phyloP scores from a whole-genome alignment of 2,888 invertebrate genomes.

The Artemia sinica region DNA sequence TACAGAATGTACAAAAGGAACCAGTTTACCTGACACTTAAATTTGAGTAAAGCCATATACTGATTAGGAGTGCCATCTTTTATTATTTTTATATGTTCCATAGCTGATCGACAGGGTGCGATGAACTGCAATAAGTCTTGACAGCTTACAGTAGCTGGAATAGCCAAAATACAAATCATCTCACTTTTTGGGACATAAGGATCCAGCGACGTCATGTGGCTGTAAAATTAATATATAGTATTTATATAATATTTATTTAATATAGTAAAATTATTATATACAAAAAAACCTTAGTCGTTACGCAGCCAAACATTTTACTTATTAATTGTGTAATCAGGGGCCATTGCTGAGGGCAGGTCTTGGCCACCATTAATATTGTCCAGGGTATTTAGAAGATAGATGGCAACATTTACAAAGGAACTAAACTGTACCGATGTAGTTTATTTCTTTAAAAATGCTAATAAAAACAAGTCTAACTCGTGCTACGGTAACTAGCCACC shows the following conservation, averaged over 20 bases:
- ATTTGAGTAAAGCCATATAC: constrained; percentile 91
- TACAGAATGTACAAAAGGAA: too few relatives aligned
- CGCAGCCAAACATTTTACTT: background rate
- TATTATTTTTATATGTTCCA: constrained; percentile 77
- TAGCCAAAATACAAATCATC: constrained; percentile 68
- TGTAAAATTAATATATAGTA: constrained; percentile 31
- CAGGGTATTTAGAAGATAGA: too few relatives aligned
- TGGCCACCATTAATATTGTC: too few relatives aligned
- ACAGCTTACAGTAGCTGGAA: constrained; percentile 76
- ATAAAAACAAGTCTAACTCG: too few relatives aligned
- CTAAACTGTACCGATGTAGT: too few relatives aligned
- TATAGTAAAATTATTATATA: constrained; percentile 19
- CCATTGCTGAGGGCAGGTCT: too few relatives aligned
- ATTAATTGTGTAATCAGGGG: background rate
- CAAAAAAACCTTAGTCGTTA: background rate
- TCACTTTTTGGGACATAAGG: constrained; percentile 51
- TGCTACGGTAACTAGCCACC: too few relatives aligned
- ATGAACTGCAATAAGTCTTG: constrained; percentile 84
- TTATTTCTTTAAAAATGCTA: too few relatives aligned
- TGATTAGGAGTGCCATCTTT: constrained; percentile 75
- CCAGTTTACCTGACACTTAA: constrained; percentile 36
- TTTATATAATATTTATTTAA: constrained; percentile 18
- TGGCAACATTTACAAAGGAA: too few relatives aligned
- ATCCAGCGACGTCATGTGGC: constrained; percentile 53
- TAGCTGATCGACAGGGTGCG: constrained; percentile 74